phyloP scores from a whole-genome alignment of 2,113 vertebrate species.

The Pachycephala philippinensis region DNA sequence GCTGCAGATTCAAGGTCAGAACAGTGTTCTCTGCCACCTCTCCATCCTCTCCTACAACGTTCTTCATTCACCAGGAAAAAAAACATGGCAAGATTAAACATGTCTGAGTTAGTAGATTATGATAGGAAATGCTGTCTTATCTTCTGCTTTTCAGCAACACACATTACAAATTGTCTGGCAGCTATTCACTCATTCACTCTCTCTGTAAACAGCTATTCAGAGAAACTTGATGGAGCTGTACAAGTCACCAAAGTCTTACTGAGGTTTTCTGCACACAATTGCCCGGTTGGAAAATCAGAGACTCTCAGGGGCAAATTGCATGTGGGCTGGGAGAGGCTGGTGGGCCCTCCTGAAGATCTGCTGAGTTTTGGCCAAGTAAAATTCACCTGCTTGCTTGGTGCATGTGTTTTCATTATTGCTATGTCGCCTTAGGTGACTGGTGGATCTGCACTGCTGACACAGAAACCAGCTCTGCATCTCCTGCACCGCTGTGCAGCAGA shows the following conservation, averaged over 20 bases:
- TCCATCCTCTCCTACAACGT: not conserved
- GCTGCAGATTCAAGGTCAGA: slow-evolving; percentile 21
- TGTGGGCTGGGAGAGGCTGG: rapidly evolving
- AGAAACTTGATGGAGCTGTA: slow-evolving; percentile 1
- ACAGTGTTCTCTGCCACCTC: not conserved
- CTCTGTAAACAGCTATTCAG: slow-evolving; percentile 38
- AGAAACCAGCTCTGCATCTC: not conserved
- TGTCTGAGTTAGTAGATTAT: slow-evolving; percentile 16
- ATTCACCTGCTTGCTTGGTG: not conserved
- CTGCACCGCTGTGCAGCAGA: not conserved
- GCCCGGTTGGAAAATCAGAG: rapidly evolving
- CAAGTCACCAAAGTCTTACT: not conserved
- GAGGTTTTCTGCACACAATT: not conserved
- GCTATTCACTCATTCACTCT: slow-evolving; percentile 16
- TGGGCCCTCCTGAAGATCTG: not conserved
- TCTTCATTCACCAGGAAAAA: not conserved
- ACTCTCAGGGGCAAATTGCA: not conserved
- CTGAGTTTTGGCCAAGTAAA: not conserved
- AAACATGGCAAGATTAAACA: not conserved
- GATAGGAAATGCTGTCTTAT: slow-evolving; percentile 37
- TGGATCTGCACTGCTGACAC: not conserved
- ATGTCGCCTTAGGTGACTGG: not conserved
- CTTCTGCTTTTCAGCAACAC: slow-evolving; percentile 44
- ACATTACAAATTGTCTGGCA: slow-evolving; percentile 48
- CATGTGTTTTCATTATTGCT: not conserved